Conservation (phyloP, 2,888 invertebrate species). For the Blomia tropicalis region DNA sequence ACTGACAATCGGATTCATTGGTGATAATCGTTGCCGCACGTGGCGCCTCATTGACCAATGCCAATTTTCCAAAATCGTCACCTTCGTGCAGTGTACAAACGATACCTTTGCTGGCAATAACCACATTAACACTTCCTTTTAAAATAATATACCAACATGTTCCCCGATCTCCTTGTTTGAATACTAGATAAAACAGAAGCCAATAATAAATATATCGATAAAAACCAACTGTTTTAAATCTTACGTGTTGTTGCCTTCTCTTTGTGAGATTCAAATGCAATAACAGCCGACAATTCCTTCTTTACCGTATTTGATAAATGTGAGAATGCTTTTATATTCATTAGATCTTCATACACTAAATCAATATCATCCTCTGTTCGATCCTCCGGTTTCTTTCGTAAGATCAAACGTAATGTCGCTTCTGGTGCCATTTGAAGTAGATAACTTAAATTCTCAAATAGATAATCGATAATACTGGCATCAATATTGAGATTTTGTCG, state of each 20-base stretch:
- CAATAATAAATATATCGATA: constrained; percentile 28
- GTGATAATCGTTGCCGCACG: constrained; percentile 66
- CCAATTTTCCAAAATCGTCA: constrained; percentile 71
- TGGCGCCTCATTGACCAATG: constrained; percentile 65
- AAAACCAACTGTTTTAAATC: constrained; percentile 32
- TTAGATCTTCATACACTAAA: constrained; percentile 61
- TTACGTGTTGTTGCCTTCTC: constrained; percentile 58
- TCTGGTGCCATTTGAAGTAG: constrained; percentile 58
- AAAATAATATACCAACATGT: constrained; percentile 68
- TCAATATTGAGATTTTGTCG: constrained; percentile 31
- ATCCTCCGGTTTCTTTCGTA: constrained; percentile 60
- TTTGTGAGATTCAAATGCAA: constrained; percentile 61
- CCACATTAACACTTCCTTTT: constrained; percentile 64
- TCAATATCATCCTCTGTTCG: constrained; percentile 60
- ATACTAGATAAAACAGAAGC: constrained; percentile 48
- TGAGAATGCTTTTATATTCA: constrained; percentile 61
- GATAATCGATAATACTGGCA: background rate
- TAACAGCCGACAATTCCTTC: constrained; percentile 57
- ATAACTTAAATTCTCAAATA: constrained; percentile 45
- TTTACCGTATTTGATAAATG: constrained; percentile 66
- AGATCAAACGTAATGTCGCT: constrained; percentile 59
- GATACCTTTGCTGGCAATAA: constrained; percentile 64
- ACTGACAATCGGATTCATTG: constrained; percentile 63
- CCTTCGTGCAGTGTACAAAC: constrained; percentile 65
- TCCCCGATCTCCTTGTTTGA: constrained; percentile 68